Base-by-base conservation (phyloP, 2,888 invertebrate genomes). In the Cephus sareptanus region DNA sequence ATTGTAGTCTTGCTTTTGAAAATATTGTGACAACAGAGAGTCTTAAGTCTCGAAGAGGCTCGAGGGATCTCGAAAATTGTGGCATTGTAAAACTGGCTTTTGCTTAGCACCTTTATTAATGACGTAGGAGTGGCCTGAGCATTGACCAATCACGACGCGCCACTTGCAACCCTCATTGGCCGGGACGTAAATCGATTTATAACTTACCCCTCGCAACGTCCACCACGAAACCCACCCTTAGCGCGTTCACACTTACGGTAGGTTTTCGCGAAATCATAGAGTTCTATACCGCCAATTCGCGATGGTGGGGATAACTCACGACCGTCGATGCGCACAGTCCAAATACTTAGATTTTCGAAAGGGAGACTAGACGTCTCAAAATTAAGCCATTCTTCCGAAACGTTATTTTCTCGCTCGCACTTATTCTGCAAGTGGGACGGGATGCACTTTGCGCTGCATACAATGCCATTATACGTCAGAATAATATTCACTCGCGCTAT, bases 161-260 rank as follows among this genome's bases (percentile, higher is more conserved):
- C 85, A 88, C 89, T 89, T 89, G 81, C 84, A 80, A 79, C 82
- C 85, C 87, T 90, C 89, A 91, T 91, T 91, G 91, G 91, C 91
- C 83, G 84, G 83, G 77, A 83, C 85, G 85, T 82, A 88, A 91
- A 91, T 91, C 91, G 91, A 91, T 91, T 91, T 90, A 90, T 86
- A 87, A 89, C 88, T 89, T 84, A 87, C 85, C 87, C 89, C 87
- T 85, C 79, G 77, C 79, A 74, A 79, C 81, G 79, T 70, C 74
- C 77, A 78, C 80, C 76, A 85, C 88, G 87, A 90, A 84, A 86
- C 84, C 85, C 85, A 84, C 83, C 89, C 88, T 87, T 89, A 86
- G 81, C 79, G 78, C 80, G 78, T 76, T 75, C 78, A 80, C 85
- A 82, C 85, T 86, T 86, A 87, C 80, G 86, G 87, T 80, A 83